A percentile compares a stretch with the other conserved stretches of the same genome.
Evolutionary conservation across 2,888 invertebrate genomes (phyloP).

Genomic region (Cylloceria caligata): DNA sequence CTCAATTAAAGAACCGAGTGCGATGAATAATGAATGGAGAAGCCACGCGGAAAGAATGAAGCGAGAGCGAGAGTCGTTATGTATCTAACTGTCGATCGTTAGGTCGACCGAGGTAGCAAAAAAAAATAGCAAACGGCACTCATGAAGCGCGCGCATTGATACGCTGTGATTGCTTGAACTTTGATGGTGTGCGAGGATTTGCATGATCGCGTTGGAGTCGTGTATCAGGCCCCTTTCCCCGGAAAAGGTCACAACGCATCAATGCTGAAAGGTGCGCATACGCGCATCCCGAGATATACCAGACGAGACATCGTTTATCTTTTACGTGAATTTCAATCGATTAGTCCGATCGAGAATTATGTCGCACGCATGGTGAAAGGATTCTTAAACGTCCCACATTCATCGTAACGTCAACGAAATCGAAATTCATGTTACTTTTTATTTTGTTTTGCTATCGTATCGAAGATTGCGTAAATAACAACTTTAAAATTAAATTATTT

Average conservation of each 20-base stretch:
- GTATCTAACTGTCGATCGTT: neutral
- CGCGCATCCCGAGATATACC: neutral
- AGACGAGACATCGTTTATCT: conserved; percentile 13
- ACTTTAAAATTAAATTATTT: neutral
- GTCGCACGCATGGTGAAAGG: conserved; percentile 59
- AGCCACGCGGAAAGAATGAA: neutral
- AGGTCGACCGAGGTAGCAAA: neutral
- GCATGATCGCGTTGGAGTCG: conserved; percentile 33
- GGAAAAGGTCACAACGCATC: conserved; percentile 56
- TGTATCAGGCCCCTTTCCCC: conserved; percentile 44
- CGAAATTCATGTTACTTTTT: neutral
- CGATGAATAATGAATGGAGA: conserved; percentile 22
- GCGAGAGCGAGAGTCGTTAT: conserved; percentile 22
- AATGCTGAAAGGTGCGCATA: neutral
- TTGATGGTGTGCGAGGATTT: neutral
- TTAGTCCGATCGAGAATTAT: conserved; percentile 52
- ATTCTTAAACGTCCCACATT: conserved; percentile 30
- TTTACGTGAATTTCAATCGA: conserved; percentile 54
- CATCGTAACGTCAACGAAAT: neutral
- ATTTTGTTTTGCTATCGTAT: neutral
- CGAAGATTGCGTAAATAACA: neutral
- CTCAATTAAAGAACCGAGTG: conserved; percentile 4
- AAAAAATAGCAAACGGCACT: conserved; percentile 18
- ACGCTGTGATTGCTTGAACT: conserved; percentile 25
- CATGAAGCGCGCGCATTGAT: neutral